Evolutionary conservation across 2,888 invertebrate genomes (phyloP), one percentile per base, ranked within the genome.

Genomic region (Dermolepida albohirtum): DNA sequence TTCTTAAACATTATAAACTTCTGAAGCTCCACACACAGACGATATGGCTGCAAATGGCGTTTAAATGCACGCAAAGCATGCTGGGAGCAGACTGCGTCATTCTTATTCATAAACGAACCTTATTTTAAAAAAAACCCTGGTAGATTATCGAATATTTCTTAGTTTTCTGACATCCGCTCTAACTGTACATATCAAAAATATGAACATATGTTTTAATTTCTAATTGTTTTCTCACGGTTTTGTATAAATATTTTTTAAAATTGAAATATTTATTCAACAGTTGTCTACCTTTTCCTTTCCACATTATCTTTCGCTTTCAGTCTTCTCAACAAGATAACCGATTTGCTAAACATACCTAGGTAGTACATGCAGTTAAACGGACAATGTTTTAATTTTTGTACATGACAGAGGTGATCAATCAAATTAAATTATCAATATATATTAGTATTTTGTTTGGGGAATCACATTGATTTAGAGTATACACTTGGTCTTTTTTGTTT

Each of bases 371-470:
- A 59, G 44, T 59, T 59, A 59, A 27, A 27, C 44, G 44, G 59
- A 47, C 59, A 59, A 44, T 59, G 59, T 59, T 59, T 59, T 29
- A 59, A 59, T 59, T 47, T 44, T 59, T 34, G 47, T 17, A 47
- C 59, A 44, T 29, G 12, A 14, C 12, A 34, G 14, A 29, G 47
- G 29, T 44, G 12, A 59, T 59, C 59, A 59, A 59, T 59, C 59
- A 59, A 54, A 47, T 27, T 29, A 29, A 54, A 54, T 39, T 54
- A 34, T 59, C 59, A 54, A 54, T 59, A 59, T 27, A 47, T 16
- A 12, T 59, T 59, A 59, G 17, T 44, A 59, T 44, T 59, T 44
- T 34, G 17, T 5, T 12, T 11, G 40, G 14, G 54, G 14, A 16
- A 59, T 44, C 14, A 47, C 44, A 41, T 41, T 47, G 47, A 59